Evolutionary conservation across 1,140 invertebrate species (phyloP).

Genomic region (Drosophila takahashii): DNA sequence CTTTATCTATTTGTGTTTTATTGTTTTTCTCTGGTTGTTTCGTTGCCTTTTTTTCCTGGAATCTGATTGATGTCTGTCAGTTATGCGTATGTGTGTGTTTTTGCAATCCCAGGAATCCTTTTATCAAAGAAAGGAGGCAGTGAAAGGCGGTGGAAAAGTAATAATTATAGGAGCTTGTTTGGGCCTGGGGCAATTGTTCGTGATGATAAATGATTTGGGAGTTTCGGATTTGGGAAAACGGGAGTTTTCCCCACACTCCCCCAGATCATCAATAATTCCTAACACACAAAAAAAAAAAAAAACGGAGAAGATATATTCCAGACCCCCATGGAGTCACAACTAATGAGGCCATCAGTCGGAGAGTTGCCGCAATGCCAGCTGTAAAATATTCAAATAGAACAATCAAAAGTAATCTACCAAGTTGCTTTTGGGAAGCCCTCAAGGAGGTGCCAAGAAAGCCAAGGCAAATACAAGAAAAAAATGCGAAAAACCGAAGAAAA

Average conservation of each 20-base stretch:
- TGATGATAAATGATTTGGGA: conserved; percentile 56
- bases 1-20: conserved; percentile 11
- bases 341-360: conserved; percentile 59
- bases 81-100: conserved; percentile 17
- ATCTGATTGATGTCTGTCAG: conserved; percentile 78
- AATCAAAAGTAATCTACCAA: conserved; percentile 62
- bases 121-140: conserved; percentile 55
- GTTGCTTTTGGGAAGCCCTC: conserved; percentile 41
- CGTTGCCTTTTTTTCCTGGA: conserved; percentile 8
- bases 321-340: conserved; percentile 36
- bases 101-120: conserved; percentile 48
- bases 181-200: conserved; percentile 47
- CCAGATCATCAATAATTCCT: conserved; percentile 70
- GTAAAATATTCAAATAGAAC: conserved; percentile 51
- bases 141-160: conserved; percentile 20
- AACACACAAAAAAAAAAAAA: background rate
- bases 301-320: background rate
- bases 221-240: conserved; percentile 9
- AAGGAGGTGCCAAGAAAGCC: conserved; percentile 49
- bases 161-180: conserved; percentile 45
- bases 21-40: conserved; percentile 24
- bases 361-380: conserved; percentile 25
- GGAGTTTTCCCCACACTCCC: background rate
- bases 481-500: conserved; percentile 13
- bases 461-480: conserved; percentile 28